Conservation (phyloP, 2,888 invertebrate species). For the Aphidoletes aphidimyza region DNA sequence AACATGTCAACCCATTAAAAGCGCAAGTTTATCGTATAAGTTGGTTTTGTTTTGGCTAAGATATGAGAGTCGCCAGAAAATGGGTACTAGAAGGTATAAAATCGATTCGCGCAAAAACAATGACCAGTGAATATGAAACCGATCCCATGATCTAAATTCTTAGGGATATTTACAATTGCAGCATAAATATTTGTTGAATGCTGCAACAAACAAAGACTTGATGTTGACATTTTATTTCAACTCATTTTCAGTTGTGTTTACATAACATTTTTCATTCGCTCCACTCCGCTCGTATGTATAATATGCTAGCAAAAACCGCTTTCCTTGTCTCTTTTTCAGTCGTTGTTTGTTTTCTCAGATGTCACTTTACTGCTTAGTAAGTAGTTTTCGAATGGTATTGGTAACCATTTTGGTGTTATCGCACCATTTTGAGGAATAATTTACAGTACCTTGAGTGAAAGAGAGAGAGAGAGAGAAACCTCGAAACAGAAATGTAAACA, state of each 20-base stretch:
- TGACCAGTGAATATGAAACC: neutral
- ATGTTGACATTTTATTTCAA: neutral
- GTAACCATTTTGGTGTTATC: too few species aligned
- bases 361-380: too few species aligned
- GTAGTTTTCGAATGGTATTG: too few species aligned
- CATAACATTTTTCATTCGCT: too few species aligned
- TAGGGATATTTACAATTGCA: neutral
- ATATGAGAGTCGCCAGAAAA: neutral
- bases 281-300: too few species aligned
- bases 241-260: too few species aligned
- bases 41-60: neutral
- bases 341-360: too few species aligned
- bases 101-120: neutral
- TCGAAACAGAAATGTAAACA: neutral
- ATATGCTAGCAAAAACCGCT: too few species aligned
- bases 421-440: too few species aligned
- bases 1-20: neutral
- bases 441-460: too few species aligned
- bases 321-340: too few species aligned
- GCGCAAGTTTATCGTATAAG: neutral
- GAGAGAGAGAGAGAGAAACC: neutral
- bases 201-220: neutral
- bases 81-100: too few species aligned
- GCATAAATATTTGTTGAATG: neutral
- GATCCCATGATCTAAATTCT: neutral